Evolutionary conservation across 2,888 invertebrate species (phyloP).

Genomic region (Synergus gifuensis): DNA sequence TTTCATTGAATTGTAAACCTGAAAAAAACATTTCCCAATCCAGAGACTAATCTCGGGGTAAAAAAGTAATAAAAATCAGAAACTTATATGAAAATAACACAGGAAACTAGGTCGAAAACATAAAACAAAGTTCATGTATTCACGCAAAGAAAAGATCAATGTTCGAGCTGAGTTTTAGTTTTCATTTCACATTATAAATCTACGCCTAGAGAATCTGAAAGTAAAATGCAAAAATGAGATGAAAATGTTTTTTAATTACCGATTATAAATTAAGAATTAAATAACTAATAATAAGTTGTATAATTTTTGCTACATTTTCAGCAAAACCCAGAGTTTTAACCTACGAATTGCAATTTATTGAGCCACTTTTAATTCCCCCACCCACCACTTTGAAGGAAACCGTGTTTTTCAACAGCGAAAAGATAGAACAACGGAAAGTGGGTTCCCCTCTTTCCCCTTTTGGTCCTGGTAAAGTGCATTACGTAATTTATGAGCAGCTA

Average conservation of each 20-base stretch:
- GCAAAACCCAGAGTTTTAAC: not conserved
- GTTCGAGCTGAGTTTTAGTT: not conserved
- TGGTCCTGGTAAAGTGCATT: not conserved
- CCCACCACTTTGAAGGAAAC: not conserved
- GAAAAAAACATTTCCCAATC: not conserved
- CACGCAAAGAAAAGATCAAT: constrained; percentile 26
- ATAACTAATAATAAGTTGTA: no score
- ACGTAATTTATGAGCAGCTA: constrained; percentile 22
- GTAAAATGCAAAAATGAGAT: no score
- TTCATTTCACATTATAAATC: not conserved
- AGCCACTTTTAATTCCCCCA: constrained; percentile 5
- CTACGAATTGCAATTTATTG: constrained; percentile 2
- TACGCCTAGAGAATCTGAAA: no score
- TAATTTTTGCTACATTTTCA: not conserved
- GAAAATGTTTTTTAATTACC: not conserved
- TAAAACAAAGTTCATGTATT: constrained; percentile 7
- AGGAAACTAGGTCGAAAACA: constrained; percentile 11
- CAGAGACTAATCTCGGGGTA: not conserved
- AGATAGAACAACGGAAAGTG: constrained; percentile 12
- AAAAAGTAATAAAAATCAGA: not conserved
- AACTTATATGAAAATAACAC: constrained; percentile 6
- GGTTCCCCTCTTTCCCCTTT: not conserved
- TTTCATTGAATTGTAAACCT: not conserved
- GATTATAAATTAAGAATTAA: not conserved
- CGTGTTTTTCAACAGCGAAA: constrained; percentile 1